These are phyloP conservation scores for Petaurus breviceps DNA, from an alignment of 2,113 vertebrate genomes.

Conservation along the genomic window DNA sequence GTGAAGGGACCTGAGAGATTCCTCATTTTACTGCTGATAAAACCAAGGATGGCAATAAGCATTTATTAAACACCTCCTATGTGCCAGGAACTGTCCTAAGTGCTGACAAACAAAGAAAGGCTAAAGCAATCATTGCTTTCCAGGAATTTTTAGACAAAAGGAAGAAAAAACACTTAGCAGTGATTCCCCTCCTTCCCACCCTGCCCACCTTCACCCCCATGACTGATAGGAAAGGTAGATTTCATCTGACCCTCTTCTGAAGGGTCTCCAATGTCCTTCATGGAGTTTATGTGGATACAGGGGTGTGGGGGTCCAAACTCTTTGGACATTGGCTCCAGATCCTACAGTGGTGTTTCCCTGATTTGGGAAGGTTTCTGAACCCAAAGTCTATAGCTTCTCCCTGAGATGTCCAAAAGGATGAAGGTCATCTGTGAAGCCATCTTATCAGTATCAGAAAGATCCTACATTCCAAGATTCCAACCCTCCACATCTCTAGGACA, in stretches of 20 bases:
- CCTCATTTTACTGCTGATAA: neutral
- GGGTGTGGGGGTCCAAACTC: neutral
- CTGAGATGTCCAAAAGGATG: neutral
- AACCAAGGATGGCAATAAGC: neutral
- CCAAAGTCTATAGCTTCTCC: neutral
- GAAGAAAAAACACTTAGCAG: neutral
- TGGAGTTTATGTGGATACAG: neutral
- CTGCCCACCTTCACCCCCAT: no score
- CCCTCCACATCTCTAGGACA: neutral
- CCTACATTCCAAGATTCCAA: neutral
- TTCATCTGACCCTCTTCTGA: neutral
- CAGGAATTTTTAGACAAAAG: neutral
- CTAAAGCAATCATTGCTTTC: no score
- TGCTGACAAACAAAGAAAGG: no score
- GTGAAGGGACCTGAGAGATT: neutral
- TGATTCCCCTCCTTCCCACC: no score
- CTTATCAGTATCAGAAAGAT: neutral
- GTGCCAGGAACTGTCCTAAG: no score
- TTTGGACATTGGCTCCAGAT: neutral
- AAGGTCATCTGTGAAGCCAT: neutral
- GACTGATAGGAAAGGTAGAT: no score
- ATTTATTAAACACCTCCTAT: no score
- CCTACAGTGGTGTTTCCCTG: no score
- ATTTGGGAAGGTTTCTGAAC: neutral
- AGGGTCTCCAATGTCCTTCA: neutral